Evolutionary conservation across 2,888 invertebrate species (phyloP).

Genomic region (Melinaea marsaeus): DNA sequence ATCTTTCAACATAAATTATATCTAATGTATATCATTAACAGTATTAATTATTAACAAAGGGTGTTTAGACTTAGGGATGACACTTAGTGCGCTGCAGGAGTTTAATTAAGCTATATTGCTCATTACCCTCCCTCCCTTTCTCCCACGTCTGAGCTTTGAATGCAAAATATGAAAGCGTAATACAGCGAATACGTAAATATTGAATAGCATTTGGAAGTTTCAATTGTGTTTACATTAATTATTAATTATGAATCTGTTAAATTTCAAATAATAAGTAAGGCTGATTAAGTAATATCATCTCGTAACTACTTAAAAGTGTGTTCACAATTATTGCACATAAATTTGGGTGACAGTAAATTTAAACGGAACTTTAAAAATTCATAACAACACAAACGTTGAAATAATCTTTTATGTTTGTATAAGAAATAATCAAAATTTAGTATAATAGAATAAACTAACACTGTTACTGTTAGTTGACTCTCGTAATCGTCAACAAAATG

Average conservation of each 20-base stretch:
- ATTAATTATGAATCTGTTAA: too few relatives aligned
- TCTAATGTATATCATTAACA: constrained; percentile 11
- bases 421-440: neutral
- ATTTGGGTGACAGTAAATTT: too few relatives aligned
- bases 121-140: constrained; percentile 20
- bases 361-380: too few relatives aligned
- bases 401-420: neutral
- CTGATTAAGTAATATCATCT: too few relatives aligned
- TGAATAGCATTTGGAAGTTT: neutral
- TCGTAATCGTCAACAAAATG: constrained; percentile 12
- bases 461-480: constrained; percentile 12
- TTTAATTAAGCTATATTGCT: constrained; percentile 22
- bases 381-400: neutral
- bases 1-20: constrained; percentile 3
- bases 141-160: constrained; percentile 15
- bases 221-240: too few relatives aligned
- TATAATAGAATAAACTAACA: neutral
- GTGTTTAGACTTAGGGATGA: constrained; percentile 8
- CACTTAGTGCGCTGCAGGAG: constrained; percentile 11
- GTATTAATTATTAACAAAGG: constrained; percentile 11
- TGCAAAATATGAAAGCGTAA: constrained; percentile 5
- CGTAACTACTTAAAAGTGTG: too few relatives aligned
- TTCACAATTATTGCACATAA: too few relatives aligned
- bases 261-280: too few relatives aligned
- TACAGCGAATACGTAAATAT: neutral